A percentile compares a stretch with the other conserved stretches of the same genome.
These are phyloP conservation scores for Sorex araneus DNA, from an alignment of 2,113 vertebrate species.

Conservation along the genomic window DNA sequence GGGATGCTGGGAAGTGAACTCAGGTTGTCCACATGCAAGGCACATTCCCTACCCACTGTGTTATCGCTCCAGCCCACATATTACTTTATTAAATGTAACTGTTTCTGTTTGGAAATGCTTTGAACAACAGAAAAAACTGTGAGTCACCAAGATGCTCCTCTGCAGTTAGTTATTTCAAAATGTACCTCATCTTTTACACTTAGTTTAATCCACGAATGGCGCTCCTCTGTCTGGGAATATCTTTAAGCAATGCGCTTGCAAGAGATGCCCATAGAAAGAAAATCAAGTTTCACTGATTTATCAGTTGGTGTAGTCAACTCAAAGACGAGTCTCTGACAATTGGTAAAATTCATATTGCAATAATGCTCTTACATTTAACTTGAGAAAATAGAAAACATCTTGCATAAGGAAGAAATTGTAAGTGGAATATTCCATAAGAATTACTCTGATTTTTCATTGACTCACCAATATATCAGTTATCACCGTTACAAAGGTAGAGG, in stretches of 20 bases:
- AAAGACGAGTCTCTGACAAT: background rate
- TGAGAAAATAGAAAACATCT: background rate
- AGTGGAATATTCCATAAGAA: background rate
- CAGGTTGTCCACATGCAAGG: no score
- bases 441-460: background rate
- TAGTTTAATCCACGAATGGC: background rate
- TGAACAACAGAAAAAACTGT: background rate
- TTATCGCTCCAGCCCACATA: no score
- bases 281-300: background rate
- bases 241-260: slow-evolving; percentile 22
- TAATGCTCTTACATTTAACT: background rate
- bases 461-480: background rate
- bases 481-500: background rate
- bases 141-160: background rate
- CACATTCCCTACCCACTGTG: no score
- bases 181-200: background rate
- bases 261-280: background rate
- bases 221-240: background rate
- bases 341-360: background rate
- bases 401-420: background rate
- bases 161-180: background rate
- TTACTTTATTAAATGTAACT: background rate
- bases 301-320: background rate
- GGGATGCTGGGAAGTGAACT: no score
- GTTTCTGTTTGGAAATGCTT: background rate